Percentiles rank a stretch among this genome's conserved stretches.
Evolutionary conservation across 2,797 vertebrate genomes (phyloP).

Genomic region (Denticeps clupeoides): DNA sequence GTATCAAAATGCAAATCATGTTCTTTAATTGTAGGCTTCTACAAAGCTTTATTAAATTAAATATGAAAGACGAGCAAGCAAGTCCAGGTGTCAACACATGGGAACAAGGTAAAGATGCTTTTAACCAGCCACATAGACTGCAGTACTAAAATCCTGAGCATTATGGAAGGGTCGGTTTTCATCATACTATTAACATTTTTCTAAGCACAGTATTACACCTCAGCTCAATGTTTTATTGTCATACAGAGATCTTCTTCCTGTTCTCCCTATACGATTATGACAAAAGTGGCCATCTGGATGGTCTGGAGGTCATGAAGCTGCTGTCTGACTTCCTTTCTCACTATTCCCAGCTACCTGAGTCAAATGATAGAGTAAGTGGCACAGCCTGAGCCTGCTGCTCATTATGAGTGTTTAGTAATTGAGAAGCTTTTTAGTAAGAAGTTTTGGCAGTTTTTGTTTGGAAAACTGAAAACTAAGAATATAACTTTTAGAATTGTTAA

Average conservation of each 20-base stretch:
- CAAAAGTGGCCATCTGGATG: constrained; percentile 67
- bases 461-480: too few species aligned
- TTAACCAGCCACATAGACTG: neutral
- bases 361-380: constrained; percentile 41
- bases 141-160: neutral
- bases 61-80: constrained; percentile 40
- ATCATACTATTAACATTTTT: too few species aligned
- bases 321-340: constrained; percentile 54
- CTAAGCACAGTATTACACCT: too few species aligned
- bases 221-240: too few species aligned
- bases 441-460: too few species aligned
- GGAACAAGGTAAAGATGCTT: constrained; percentile 60
- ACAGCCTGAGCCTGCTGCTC: neutral
- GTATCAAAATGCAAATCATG: too few species aligned
- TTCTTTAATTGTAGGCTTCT: constrained; percentile 51
- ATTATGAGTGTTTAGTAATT: neutral
- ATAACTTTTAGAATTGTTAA: too few species aligned
- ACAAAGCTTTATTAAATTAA: constrained; percentile 51
- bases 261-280: constrained; percentile 74
- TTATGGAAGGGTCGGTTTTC: neutral
- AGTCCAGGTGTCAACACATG: constrained; percentile 50
- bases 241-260: constrained; percentile 69
- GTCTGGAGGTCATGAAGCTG: constrained; percentile 77
- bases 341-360: constrained; percentile 25
- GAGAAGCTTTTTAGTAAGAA: too few species aligned